Percentiles rank a stretch among this genome's conserved stretches.
Conservation (phyloP, 2,113 vertebrate species). For the Desmodus rotundus region DNA sequence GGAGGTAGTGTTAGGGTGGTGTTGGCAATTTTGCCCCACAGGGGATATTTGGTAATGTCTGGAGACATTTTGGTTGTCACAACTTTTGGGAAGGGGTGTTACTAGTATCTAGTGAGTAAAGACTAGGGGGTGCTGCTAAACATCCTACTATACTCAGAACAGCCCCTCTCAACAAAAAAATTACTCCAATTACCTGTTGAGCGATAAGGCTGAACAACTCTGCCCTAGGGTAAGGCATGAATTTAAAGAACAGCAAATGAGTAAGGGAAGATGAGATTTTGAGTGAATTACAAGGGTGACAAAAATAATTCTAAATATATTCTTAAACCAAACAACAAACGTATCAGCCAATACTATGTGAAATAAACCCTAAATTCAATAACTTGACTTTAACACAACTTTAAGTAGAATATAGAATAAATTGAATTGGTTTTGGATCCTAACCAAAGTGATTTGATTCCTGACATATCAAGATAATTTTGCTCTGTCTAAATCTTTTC, state of each 20-base stretch:
- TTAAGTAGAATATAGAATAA: not conserved
- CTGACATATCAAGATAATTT: conserved; percentile 34
- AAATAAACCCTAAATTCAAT: not conserved
- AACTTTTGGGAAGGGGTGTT: not conserved
- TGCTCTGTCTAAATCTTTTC: conserved; percentile 25
- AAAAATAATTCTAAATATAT: not conserved
- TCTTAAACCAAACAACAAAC: not conserved
- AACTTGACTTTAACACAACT: not conserved
- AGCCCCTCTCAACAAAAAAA: not conserved
- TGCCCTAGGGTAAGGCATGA: not conserved
- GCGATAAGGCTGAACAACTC: not conserved
- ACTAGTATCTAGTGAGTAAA: not conserved
- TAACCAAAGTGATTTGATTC: conserved; percentile 27
- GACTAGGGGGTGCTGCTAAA: not conserved
- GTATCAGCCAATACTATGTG: not conserved
- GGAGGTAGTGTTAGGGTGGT: not conserved
- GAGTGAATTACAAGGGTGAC: not conserved
- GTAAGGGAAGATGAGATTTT: not conserved
- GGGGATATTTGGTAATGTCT: not conserved
- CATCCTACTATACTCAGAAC: not conserved
- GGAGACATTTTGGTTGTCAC: not conserved
- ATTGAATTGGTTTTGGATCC: conserved; percentile 20
- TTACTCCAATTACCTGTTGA: not conserved
- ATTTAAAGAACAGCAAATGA: not conserved
- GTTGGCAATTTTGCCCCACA: not conserved